Percentiles rank a stretch among this genome's conserved stretches.
phyloP scores from a whole-genome alignment of 1,140 invertebrate genomes.

The Euwallacea fornicatus region DNA sequence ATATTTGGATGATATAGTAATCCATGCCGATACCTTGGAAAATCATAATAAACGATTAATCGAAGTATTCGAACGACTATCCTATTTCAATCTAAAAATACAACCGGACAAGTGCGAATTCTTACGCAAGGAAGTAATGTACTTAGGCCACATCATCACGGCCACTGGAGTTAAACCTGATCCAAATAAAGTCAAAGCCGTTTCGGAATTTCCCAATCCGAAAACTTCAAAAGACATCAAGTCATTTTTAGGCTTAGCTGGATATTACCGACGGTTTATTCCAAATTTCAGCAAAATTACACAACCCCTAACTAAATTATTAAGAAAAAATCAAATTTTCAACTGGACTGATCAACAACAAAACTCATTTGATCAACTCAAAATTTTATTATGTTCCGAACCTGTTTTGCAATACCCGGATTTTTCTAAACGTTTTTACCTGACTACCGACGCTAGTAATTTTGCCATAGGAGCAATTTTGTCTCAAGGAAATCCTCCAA shows the following conservation, averaged over 20 bases:
- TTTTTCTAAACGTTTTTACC: too few relatives aligned
- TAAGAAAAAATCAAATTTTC: neutral
- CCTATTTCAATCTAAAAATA: constrained; percentile 33
- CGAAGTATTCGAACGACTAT: constrained; percentile 29
- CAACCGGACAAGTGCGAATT: constrained; percentile 48
- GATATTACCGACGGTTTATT: constrained; percentile 46
- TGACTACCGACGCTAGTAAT: too few relatives aligned
- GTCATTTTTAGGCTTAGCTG: constrained; percentile 41
- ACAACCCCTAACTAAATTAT: constrained; percentile 36
- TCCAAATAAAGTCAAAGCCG: constrained; percentile 40
- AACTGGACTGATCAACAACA: neutral
- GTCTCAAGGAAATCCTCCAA: too few relatives aligned
- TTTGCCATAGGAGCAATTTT: too few relatives aligned
- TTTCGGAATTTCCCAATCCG: constrained; percentile 41
- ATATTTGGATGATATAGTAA: constrained; percentile 33
- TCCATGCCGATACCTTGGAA: constrained; percentile 7
- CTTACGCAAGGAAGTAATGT: constrained; percentile 52
- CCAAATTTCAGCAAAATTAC: constrained; percentile 42
- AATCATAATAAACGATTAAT: constrained; percentile 20
- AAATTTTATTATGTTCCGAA: too few relatives aligned
- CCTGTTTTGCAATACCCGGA: too few relatives aligned
- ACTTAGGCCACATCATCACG: constrained; percentile 53
- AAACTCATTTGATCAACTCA: too few relatives aligned
- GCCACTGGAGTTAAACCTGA: constrained; percentile 40
- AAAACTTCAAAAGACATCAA: constrained; percentile 44